Base-by-base conservation (phyloP, 1,140 invertebrate species). In the Papilio aristodemus region DNA sequence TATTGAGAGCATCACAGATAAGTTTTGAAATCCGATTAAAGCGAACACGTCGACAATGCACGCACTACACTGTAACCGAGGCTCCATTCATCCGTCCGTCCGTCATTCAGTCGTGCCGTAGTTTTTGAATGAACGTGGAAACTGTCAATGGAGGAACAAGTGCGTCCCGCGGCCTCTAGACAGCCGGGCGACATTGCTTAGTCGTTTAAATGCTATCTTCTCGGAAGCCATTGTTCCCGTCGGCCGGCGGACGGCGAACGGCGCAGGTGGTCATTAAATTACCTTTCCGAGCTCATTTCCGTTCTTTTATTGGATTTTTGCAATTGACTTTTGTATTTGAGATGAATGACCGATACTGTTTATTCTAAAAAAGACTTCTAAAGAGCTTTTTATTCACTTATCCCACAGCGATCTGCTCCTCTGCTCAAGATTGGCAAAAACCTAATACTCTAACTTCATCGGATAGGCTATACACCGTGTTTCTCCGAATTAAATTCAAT, bases 231-330 rank as follows among this genome's bases (percentile, higher is more conserved):
- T 66, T 66, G 63, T 66, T 14, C 9, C 46, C 19, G 9, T 4
- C 46, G 17, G 3, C 46, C 19, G 10, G 19, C 27, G 6, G 27
- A 6, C 37, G 59, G 38, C 71, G 4, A 17, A 41, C 43, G 17
- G 39, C 25, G 69, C 85, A 87, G 85, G 83, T 87, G 83, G 71
- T 80, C 79, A 85, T 87, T 80, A 83, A 83, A 86, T 77, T 71
- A 68, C 77, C 75, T 83, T 84, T 79, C 70, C 70, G 74, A 37
- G 67, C 74, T 82, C 83, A 80, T 85, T 84, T 87, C 85, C 85
- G 83, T 72, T 79, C 67, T 39, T 22, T 68, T 62, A 63, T 79
- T 76, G 72, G 75, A 71, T 71, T 57, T 69, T 74, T 76, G 57
- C 67, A 54, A 54, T 54, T 54, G 46, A 54, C 17, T 54, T 54